Evolutionary conservation across 2,888 invertebrate species (phyloP).

Genomic region (Megamerina dolium): DNA sequence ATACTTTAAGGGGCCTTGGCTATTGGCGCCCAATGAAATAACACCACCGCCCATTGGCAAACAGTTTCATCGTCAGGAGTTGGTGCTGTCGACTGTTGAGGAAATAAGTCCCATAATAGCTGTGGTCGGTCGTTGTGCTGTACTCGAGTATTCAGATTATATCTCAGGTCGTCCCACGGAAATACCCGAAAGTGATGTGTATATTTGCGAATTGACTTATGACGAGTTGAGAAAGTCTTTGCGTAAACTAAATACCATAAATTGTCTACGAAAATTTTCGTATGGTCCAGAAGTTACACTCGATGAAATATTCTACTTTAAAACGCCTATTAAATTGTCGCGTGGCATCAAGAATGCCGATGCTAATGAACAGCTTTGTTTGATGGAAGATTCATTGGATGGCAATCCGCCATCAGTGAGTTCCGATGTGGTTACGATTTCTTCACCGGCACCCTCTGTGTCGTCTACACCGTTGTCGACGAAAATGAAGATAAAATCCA

Average conservation of each 20-base stretch:
- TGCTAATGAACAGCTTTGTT: slow-evolving; percentile 37
- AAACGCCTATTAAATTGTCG: slow-evolving; percentile 58
- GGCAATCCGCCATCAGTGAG: slow-evolving; percentile 74
- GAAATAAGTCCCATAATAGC: slow-evolving; percentile 86
- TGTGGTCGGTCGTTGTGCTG: slow-evolving; percentile 86
- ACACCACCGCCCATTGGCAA: slow-evolving; percentile 64
- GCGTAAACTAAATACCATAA: slow-evolving; percentile 57
- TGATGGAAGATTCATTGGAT: slow-evolving; percentile 75
- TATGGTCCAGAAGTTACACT: slow-evolving; percentile 80
- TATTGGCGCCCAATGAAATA: slow-evolving; percentile 83
- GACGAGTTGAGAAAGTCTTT: slow-evolving; percentile 80
- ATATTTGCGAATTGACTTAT: slow-evolving; percentile 85
- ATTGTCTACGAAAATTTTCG: slow-evolving; percentile 72
- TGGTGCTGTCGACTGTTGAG: slow-evolving; percentile 84
- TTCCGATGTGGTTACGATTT: slow-evolving; percentile 66
- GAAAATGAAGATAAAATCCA: slow-evolving; percentile 61
- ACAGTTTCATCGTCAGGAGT: slow-evolving; percentile 89
- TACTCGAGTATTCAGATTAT: slow-evolving; percentile 85
- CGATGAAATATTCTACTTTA: slow-evolving; percentile 86
- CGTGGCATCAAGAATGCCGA: slow-evolving; percentile 38
- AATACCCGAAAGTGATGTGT: slow-evolving; percentile 86
- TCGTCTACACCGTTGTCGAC: slow-evolving; percentile 48
- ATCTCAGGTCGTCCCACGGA: slow-evolving; percentile 88
- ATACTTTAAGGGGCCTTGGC: slow-evolving; percentile 91
- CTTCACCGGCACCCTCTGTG: slow-evolving; percentile 50